Conservation (phyloP, 2,888 invertebrate species). For the Drosophila kanekoi region DNA sequence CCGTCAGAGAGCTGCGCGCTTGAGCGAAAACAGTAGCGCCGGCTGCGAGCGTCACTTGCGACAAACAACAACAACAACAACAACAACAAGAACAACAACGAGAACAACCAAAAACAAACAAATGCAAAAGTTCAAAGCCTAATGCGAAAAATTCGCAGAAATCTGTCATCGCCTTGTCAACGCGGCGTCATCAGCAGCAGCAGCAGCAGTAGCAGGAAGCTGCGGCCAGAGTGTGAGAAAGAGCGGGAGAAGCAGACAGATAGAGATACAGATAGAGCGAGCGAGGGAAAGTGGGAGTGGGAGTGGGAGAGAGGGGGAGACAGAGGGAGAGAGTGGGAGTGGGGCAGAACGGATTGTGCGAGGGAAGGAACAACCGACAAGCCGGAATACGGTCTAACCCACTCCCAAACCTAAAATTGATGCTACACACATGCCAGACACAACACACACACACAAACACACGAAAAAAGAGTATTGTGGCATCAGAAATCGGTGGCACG, state of each 20-base stretch:
- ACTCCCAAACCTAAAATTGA: slow-evolving; percentile 61
- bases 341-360: not conserved
- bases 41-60: slow-evolving; percentile 50
- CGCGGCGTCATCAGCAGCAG: slow-evolving; percentile 73
- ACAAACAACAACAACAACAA: slow-evolving; percentile 23
- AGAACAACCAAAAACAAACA: slow-evolving; percentile 51
- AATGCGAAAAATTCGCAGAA: slow-evolving; percentile 83
- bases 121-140: slow-evolving; percentile 78
- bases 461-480: slow-evolving; percentile 67
- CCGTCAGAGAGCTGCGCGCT: slow-evolving; percentile 70
- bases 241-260: slow-evolving; percentile 5
- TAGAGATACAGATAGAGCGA: not conserved
- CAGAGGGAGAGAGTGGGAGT: not conserved
- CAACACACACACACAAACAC: slow-evolving; percentile 23
- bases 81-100: slow-evolving; percentile 44
- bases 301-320: not conserved
- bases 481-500: slow-evolving; percentile 72
- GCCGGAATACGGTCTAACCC: slow-evolving; percentile 9
- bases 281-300: not conserved
- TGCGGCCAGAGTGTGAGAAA: slow-evolving; percentile 35
- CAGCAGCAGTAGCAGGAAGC: slow-evolving; percentile 71
- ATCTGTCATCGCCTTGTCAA: slow-evolving; percentile 84
- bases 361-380: not conserved
- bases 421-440: slow-evolving; percentile 56
- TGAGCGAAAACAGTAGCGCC: slow-evolving; percentile 82